Evolutionary conservation across 92 coral and sea anemone species (phyloP).

Genomic region (Phenganax stokvisi): DNA sequence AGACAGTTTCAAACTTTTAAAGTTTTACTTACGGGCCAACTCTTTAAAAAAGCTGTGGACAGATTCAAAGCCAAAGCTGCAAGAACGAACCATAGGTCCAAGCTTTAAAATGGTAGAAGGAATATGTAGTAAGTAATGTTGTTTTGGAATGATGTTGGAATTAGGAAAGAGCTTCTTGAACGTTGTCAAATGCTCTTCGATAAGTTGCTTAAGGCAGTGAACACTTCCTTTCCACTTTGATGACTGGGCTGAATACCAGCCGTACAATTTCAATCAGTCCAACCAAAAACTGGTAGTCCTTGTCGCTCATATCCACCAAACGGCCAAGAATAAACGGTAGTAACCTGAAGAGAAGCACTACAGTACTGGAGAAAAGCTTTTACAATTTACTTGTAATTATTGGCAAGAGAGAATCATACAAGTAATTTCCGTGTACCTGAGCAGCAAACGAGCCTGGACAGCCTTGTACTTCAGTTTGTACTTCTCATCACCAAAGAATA

Average conservation of each 20-base stretch:
- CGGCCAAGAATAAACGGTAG: slow-evolving; percentile 53
- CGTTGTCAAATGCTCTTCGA: slow-evolving; percentile 13
- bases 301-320: slow-evolving; percentile 48
- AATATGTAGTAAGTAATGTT: slow-evolving; percentile 12
- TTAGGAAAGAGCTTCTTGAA: slow-evolving; percentile 7
- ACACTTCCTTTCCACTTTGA: slow-evolving; percentile 19
- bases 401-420: too few species aligned
- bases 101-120: not conserved
- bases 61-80: slow-evolving; percentile 3
- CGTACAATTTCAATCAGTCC: slow-evolving; percentile 18
- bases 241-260: slow-evolving; percentile 34
- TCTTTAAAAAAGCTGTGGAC: slow-evolving; percentile 31
- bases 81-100: slow-evolving; percentile 13
- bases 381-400: too few species aligned
- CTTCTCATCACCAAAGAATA: slow-evolving; percentile 30
- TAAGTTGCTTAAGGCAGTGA: slow-evolving; percentile 8
- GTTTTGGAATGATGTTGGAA: slow-evolving; percentile 8
- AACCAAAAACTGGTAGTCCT: slow-evolving; percentile 18
- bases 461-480: slow-evolving; percentile 38
- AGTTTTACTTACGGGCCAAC: slow-evolving; percentile 33
- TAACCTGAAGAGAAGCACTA: not conserved
- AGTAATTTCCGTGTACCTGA: not conserved
- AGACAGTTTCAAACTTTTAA: not conserved
- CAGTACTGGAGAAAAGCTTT: too few species aligned
- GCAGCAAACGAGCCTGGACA: slow-evolving; percentile 37